Evolutionary conservation across 2,797 vertebrate species (phyloP).

Genomic region (Darevskia mixta): DNA sequence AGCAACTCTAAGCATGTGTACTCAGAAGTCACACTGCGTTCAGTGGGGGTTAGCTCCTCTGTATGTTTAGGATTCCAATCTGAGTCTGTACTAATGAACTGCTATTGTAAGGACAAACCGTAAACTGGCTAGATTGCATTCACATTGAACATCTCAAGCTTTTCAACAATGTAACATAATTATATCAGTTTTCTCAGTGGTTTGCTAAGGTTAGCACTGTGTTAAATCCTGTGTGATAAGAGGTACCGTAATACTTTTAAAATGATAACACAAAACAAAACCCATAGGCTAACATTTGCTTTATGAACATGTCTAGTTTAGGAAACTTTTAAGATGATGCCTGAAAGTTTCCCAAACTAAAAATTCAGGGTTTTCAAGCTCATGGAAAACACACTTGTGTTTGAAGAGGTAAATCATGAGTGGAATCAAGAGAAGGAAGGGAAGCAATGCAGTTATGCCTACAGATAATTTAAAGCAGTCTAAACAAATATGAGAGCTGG

Average conservation of each 20-base stretch:
- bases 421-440: not conserved
- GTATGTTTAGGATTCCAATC: too few species aligned
- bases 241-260: not conserved
- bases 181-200: not conserved
- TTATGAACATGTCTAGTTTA: not conserved
- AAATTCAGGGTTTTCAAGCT: not conserved
- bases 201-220: accelerated
- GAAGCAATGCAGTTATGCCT: not conserved
- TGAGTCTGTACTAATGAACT: not conserved
- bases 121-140: not conserved
- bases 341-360: too few species aligned
- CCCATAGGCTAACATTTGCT: not conserved
- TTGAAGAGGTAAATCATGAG: not conserved
- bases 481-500: not conserved
- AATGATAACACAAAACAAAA: not conserved
- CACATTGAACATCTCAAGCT: not conserved
- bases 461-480: not conserved
- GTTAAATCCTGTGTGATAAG: not conserved
- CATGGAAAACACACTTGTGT: not conserved
- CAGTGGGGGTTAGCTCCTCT: not conserved
- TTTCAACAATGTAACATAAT: not conserved
- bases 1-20: not conserved
- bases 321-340: not conserved
- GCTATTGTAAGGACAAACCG: not conserved
- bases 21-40: not conserved